Conservation (phyloP, 2,797 vertebrate species). For the Paguma larvata region DNA sequence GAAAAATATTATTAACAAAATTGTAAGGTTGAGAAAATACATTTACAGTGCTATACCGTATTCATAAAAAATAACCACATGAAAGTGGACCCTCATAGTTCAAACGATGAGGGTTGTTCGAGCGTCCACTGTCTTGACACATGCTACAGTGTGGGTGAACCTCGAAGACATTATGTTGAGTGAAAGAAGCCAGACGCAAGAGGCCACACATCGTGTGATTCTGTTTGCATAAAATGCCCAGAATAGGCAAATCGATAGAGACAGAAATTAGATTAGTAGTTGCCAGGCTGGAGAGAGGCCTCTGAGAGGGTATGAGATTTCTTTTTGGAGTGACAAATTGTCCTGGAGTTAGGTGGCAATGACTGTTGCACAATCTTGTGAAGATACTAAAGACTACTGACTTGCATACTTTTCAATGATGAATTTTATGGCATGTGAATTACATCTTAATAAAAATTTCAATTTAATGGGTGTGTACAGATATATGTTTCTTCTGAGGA, state of each 20-base stretch:
- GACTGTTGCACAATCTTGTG: not conserved
- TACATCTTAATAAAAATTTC: not conserved
- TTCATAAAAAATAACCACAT: not conserved
- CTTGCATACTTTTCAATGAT: not conserved
- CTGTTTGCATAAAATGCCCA: not conserved
- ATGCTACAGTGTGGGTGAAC: not conserved
- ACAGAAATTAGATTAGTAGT: not conserved
- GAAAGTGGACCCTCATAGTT: not conserved
- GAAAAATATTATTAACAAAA: not conserved
- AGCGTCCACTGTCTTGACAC: not conserved
- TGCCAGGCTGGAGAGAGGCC: not conserved
- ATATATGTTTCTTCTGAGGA: not conserved
- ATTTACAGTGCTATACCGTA: not conserved
- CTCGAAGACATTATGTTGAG: not conserved
- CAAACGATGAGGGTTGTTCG: not conserved
- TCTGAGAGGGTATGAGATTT: not conserved
- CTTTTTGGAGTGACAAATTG: not conserved
- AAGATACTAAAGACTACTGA: not conserved
- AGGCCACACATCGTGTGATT: not conserved
- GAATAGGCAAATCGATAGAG: not conserved
- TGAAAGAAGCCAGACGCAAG: not conserved
- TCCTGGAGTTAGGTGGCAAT: not conserved
- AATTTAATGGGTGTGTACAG: not conserved
- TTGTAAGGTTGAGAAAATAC: not conserved
- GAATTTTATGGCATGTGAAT: constrained; percentile 20